These are phyloP conservation scores for Eristalis arbustorum DNA, from an alignment of 2,888 invertebrate species.

Conservation along the genomic window DNA sequence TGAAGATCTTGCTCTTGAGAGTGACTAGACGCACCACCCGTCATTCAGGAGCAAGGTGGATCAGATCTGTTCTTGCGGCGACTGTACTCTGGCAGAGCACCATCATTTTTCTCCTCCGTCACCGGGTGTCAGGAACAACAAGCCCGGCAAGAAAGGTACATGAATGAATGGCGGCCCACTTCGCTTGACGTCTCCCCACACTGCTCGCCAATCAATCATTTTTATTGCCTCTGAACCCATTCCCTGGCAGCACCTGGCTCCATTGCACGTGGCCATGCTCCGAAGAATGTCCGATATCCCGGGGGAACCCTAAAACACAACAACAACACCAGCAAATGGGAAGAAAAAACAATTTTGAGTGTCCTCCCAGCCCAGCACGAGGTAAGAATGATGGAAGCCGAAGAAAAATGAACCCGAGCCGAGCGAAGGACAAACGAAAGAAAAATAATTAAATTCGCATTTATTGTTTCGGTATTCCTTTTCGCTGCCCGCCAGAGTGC, in stretches of 20 bases:
- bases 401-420: background rate
- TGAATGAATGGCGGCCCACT: too few species aligned
- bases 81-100: too few species aligned
- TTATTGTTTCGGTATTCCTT: conserved; percentile 26
- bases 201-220: background rate
- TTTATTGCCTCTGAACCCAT: background rate
- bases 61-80: too few species aligned
- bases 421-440: conserved; percentile 12
- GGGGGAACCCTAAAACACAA: background rate
- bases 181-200: too few species aligned
- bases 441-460: conserved; percentile 45
- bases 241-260: background rate
- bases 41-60: too few species aligned
- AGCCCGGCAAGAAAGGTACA: too few species aligned
- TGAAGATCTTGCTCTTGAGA: too few species aligned
- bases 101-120: too few species aligned
- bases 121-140: too few species aligned
- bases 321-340: too few species aligned
- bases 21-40: too few species aligned
- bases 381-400: background rate
- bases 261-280: background rate
- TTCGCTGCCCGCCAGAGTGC: background rate
- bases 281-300: background rate
- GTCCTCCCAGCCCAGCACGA: background rate
- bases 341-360: background rate